Conservation (phyloP, 2,888 invertebrate genomes). For the Gerris lacustris region DNA sequence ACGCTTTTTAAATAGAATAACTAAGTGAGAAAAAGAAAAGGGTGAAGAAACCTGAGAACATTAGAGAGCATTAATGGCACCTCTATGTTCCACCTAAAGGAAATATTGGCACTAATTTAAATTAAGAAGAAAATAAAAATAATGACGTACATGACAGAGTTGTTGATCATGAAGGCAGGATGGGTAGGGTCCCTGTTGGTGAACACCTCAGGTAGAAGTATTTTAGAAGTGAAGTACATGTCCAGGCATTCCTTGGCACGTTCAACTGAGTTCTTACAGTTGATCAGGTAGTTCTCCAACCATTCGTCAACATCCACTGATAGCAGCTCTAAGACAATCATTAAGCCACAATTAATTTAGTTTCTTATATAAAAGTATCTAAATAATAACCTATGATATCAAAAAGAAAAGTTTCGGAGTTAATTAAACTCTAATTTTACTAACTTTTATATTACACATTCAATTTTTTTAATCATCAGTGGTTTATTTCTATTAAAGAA, state of each 20-base stretch:
- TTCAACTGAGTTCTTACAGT: conserved; percentile 35
- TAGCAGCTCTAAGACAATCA: conserved; percentile 28
- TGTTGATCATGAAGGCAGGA: conserved; percentile 26
- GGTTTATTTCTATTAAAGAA: too few species aligned
- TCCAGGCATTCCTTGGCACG: conserved; percentile 35
- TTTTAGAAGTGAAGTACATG: conserved; percentile 33
- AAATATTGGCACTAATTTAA: too few species aligned
- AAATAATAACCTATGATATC: not conserved
- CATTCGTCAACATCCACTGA: conserved; percentile 31
- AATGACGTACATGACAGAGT: conserved; percentile 23
- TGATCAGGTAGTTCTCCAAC: conserved; percentile 33
- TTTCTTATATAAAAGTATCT: not conserved
- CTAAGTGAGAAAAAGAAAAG: too few species aligned
- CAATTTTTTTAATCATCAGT: too few species aligned
- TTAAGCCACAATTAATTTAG: not conserved
- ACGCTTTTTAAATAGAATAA: too few species aligned
- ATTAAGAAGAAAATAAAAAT: too few species aligned
- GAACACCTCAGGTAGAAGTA: conserved; percentile 35
- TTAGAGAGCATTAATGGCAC: too few species aligned
- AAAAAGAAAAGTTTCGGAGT: too few species aligned
- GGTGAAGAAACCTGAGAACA: too few species aligned
- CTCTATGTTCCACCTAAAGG: too few species aligned
- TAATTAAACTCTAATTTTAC: too few species aligned
- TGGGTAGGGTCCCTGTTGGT: conserved; percentile 30
- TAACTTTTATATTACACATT: too few species aligned